Base-by-base conservation (phyloP, 2,797 vertebrate genomes). In the Crax fasciolata region DNA sequence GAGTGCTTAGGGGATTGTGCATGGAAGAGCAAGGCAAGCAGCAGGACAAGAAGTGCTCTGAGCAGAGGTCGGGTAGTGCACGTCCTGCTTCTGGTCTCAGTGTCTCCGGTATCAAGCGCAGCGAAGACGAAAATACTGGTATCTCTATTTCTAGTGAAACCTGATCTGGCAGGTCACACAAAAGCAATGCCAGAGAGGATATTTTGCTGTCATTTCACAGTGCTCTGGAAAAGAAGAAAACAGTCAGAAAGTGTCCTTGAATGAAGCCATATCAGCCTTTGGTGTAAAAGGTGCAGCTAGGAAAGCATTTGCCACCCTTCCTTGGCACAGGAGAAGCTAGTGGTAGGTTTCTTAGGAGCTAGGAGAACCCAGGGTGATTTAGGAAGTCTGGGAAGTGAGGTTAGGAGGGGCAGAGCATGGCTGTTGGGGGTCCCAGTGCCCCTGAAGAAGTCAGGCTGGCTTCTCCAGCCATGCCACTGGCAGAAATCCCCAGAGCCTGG, bases 81-180 rank as follows among this genome's bases (percentile, higher is more conserved):
- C 3, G 2, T 52, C 52, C 41, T 82, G 28, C 55, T 30, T 28
- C 5, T 2, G 62, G 49, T 74, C 67, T 62, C 52, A 4, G 6
- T 30, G 58, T 75, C 46, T 55, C 23, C 28, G 3, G 0, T 83
- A 68, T 55, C 58, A 68, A 66, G 58, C 35, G 59, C 79, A 72
- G 71, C 68, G 66, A 90, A 93, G 76, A 81, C 70, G 9, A 63
- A 93, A 88, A 32, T 52, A 81, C 2, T 57, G 25, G 28, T 86
- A 58, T 89, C 93, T 85, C 85, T 66, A 78, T 95, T 94, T 92
- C 68, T 58, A 41, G 76, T 32, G 84, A 90, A 90, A 87, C 84
- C 73, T 88, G 89, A 84, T 55, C 76, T 57, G 70, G 27, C 58
- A 75, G 79, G 70, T 70, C 66, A 57, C 70, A 57, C 57, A 67